Conservation (phyloP, 2,113 vertebrate species). For the Pomatostomus ruficeps region DNA sequence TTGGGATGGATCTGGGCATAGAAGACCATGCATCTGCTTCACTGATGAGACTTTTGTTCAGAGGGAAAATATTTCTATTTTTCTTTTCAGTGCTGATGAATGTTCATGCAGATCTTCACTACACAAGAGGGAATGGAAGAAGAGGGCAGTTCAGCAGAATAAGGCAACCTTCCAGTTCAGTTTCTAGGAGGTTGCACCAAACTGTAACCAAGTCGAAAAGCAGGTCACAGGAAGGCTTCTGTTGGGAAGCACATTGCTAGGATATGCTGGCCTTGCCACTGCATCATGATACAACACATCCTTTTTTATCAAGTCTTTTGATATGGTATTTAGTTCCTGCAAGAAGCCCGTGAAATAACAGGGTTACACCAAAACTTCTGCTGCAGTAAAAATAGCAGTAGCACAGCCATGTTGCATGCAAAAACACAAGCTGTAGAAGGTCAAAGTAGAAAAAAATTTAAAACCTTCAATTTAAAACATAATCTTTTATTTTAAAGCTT, state of each 20-base stretch:
- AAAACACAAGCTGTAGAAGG: background rate
- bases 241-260: background rate
- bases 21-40: background rate
- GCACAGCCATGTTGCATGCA: background rate
- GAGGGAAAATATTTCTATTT: background rate
- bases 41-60: background rate
- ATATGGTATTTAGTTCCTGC: background rate
- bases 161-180: background rate
- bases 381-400: background rate
- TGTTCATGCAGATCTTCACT: background rate
- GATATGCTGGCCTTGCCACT: background rate
- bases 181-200: background rate
- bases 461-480: background rate
- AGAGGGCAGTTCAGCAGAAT: background rate
- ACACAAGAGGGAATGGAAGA: background rate
- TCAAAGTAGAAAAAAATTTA: background rate
- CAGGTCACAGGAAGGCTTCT: background rate
- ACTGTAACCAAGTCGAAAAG: background rate
- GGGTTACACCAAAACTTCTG: background rate
- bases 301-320: background rate
- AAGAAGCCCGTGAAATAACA: background rate
- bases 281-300: background rate
- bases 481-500: background rate
- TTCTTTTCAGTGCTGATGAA: background rate
- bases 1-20: background rate